These are phyloP conservation scores for Aegithalos caudatus DNA, from an alignment of 2,113 vertebrate genomes.

Conservation along the genomic window DNA sequence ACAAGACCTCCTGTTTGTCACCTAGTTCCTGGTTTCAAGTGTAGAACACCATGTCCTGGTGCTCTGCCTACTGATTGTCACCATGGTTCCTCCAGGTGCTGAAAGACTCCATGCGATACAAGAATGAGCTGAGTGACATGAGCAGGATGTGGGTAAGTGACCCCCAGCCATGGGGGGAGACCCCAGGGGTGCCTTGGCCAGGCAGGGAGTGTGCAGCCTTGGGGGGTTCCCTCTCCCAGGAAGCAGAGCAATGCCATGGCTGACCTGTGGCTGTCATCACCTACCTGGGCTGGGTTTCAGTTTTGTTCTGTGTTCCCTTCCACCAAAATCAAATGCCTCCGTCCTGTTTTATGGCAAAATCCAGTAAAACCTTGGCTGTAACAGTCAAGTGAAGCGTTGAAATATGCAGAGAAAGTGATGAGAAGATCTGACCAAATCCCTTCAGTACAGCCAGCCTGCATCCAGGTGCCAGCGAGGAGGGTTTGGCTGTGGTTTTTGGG, in stretches of 20 bases:
- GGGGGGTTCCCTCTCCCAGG: background rate
- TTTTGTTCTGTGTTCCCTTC: background rate
- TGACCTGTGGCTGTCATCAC: background rate
- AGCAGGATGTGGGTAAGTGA: conserved; percentile 98
- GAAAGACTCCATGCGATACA: conserved; percentile 95
- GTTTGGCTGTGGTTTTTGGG: background rate
- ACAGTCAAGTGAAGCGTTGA: background rate
- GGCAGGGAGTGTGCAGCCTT: accelerated
- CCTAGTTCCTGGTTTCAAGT: background rate
- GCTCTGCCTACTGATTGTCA: background rate
- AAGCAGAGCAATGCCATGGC: background rate
- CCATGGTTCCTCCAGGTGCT: conserved; percentile 80
- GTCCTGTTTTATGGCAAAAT: background rate
- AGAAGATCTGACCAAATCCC: background rate
- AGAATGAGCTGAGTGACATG: conserved; percentile 92
- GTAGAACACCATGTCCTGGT: accelerated
- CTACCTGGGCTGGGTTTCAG: background rate
- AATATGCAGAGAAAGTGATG: background rate
- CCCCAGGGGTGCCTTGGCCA: accelerated
- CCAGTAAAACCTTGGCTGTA: background rate
- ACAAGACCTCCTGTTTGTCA: background rate
- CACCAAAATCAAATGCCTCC: background rate
- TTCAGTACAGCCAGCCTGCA: background rate
- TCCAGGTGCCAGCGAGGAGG: accelerated
- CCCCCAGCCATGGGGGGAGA: accelerated